A percentile compares a stretch with the other conserved stretches of the same genome.
phyloP scores from a whole-genome alignment of 2,797 vertebrate species.

The Iguana delicatissima region DNA sequence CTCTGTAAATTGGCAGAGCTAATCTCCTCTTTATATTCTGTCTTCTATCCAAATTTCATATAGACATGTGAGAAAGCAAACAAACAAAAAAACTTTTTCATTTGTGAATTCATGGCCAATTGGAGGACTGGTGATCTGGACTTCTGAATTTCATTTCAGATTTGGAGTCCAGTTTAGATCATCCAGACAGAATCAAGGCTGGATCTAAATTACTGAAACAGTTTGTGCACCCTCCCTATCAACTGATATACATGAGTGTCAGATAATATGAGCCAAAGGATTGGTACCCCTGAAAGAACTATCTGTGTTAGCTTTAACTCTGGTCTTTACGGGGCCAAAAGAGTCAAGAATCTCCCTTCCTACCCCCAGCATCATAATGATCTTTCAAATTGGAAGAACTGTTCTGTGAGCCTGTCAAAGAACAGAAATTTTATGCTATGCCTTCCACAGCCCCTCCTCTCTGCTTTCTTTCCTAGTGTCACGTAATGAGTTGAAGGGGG shows the following conservation, averaged over 20 bases:
- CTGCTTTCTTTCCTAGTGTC: slow-evolving; percentile 41
- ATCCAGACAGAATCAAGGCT: no score
- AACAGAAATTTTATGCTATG: slow-evolving; percentile 51
- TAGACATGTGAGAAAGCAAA: no score
- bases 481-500: slow-evolving; percentile 74
- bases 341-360: slow-evolving; percentile 28
- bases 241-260: neutral
- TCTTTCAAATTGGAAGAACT: slow-evolving; percentile 46
- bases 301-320: neutral
- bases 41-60: no score
- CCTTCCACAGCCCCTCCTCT: slow-evolving; percentile 56
- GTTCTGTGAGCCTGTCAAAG: slow-evolving; percentile 39
- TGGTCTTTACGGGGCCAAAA: slow-evolving; percentile 27
- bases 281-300: neutral
- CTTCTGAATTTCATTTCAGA: no score
- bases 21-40: no score
- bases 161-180: no score
- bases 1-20: no score
- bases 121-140: no score
- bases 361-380: slow-evolving; percentile 35
- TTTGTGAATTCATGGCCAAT: no score
- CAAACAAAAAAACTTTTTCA: no score
- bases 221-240: no score
- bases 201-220: no score
- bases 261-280: slow-evolving; percentile 1